Percentiles rank a stretch among this genome's conserved stretches.
phyloP scores from a whole-genome alignment of 2,797 vertebrate species.

The Lepus oiostolus region DNA sequence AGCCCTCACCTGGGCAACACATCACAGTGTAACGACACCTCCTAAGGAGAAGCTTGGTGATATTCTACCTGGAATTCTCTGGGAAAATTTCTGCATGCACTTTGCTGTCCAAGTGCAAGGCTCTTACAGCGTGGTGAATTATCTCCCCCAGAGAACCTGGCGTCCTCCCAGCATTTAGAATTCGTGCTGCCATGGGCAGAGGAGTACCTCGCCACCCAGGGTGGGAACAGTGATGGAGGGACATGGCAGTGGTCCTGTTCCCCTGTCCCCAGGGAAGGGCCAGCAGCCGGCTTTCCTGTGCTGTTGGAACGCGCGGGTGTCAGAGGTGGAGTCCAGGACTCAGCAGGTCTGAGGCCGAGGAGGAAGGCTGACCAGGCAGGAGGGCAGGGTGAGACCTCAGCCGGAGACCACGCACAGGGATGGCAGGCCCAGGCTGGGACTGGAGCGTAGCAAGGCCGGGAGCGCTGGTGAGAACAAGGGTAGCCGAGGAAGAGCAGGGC shows the following conservation, averaged over 20 bases:
- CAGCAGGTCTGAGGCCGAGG: not conserved
- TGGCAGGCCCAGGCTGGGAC: not conserved
- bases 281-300: not conserved
- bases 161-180: constrained; percentile 39
- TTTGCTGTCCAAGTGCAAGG: not conserved
- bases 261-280: not conserved
- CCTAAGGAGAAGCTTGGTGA: constrained; percentile 43
- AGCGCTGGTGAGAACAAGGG: not conserved
- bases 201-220: constrained; percentile 19
- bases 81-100: constrained; percentile 53
- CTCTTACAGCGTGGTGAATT: constrained; percentile 63
- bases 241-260: too few relatives aligned
- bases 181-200: not conserved
- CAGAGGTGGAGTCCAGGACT: not conserved
- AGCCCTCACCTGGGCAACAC: constrained; percentile 35
- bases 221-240: not conserved
- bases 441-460: not conserved
- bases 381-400: not conserved
- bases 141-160: constrained; percentile 36
- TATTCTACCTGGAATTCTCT: constrained; percentile 62
- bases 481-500: not conserved
- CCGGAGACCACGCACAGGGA: not conserved
- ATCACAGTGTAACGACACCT: constrained; percentile 42
- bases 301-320: not conserved
- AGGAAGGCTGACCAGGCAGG: too few relatives aligned